Evolutionary conservation across 2,113 vertebrate genomes (phyloP), one percentile per base, ranked within the genome.

Genomic region (Nibea albiflora): DNA sequence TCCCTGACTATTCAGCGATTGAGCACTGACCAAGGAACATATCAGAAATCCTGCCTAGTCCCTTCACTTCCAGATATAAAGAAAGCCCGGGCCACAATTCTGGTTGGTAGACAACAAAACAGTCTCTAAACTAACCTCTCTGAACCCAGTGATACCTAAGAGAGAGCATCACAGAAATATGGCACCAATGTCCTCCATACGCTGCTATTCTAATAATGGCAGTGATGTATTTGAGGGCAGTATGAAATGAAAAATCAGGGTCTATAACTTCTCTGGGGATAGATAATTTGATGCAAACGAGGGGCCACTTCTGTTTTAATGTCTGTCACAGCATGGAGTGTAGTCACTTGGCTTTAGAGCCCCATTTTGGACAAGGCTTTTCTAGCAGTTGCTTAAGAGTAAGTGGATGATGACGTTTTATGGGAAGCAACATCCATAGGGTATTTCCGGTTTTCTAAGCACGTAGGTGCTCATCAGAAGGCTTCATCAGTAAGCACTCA

Each of bases 261-360:
- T 26, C 12, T 9, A 28, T 50, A 61, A 64, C 52, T 63, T 76
- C 56, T 47, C 31, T 46, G 6, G 10, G 58, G 24, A 77, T 16
- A 35, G 31, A 35, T 72, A 77, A 66, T 17, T 77, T 31, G 56
- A 56, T 68, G 47, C 17, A 56, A 64, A 56, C 42, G 28, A 46
- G n/a, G 11, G 9, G 54, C 8, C 8, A 6, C 28, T 19, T 7
- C 57, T 64, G 39, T 70, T 20, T 66, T 70, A 78, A 78, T 65
- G 60, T 83, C 80, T 11, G 62, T 63, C 73, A 53, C 47, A 58
- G 14, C 62, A 47, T 56, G 14, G 11, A n/a, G 28, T 65, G 64
- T 26, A 24, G 58, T 52, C n/a, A 50, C 11, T 64, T 22, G 57
- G 22, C 39, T 60, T 77, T 4, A 42, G 35, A 47, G 22, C 3